A percentile compares a stretch with the other conserved stretches of the same genome.
Conservation (phyloP, 2,797 vertebrate species). For the Pangasius larnaudii region DNA sequence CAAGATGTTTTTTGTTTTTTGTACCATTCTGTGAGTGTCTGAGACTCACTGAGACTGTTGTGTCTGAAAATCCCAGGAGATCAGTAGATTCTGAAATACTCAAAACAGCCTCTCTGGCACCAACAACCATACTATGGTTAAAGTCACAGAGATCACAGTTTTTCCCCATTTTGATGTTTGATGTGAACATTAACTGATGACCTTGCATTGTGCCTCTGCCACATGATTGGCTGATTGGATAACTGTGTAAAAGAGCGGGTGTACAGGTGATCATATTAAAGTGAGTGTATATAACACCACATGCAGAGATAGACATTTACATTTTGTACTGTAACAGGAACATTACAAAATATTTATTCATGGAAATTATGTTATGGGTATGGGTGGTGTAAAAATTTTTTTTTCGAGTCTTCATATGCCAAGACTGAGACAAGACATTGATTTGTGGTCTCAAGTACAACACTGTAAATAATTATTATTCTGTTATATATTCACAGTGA, state of each 20-base stretch:
- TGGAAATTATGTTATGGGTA: not conserved
- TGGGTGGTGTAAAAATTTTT: not conserved
- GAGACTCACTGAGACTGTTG: not conserved
- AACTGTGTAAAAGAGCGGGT: not conserved
- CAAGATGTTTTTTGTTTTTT: not conserved
- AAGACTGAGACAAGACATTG: not conserved
- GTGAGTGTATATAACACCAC: too few relatives aligned
- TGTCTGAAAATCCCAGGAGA: not conserved
- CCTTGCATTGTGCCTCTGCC: not conserved
- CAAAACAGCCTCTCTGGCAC: not conserved
- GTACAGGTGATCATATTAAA: too few relatives aligned
- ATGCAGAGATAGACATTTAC: too few relatives aligned
- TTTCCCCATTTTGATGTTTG: not conserved
- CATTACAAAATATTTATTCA: too few relatives aligned
- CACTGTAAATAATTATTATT: not conserved
- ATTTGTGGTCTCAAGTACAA: not conserved
- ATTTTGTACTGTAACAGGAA: too few relatives aligned
- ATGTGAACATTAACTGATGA: not conserved
- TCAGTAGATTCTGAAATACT: not conserved
- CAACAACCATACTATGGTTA: not conserved
- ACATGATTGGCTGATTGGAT: not conserved
- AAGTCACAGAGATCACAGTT: not conserved
- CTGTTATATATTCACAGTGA: not conserved
- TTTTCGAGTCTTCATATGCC: too few relatives aligned
- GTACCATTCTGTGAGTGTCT: too few relatives aligned